Percentiles rank a stretch among this genome's conserved stretches.
Evolutionary conservation across 2,113 vertebrate genomes (phyloP).

Genomic region (Oenanthe melanoleuca): DNA sequence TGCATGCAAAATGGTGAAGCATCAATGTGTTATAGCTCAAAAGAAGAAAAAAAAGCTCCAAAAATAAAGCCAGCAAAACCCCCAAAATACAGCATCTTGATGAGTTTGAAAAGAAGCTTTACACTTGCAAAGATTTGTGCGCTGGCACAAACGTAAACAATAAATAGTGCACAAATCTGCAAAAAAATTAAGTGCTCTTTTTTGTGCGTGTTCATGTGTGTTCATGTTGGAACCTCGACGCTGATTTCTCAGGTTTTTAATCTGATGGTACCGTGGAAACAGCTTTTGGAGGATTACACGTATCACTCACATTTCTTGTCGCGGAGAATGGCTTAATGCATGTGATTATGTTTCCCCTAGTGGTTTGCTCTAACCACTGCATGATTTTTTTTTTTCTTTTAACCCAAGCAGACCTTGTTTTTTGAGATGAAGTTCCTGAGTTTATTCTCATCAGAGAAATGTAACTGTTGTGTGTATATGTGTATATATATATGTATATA

Average conservation of each 20-base stretch:
- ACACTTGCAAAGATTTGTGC: background rate
- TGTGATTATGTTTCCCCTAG: constrained; percentile 62
- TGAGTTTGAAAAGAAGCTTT: background rate
- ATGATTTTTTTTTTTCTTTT: background rate
- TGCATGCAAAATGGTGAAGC: background rate
- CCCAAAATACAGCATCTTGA: background rate
- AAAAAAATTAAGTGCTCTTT: background rate
- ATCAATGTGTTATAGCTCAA: background rate
- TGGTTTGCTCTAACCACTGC: constrained; percentile 31
- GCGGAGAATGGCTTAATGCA: background rate
- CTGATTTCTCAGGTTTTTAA: background rate
- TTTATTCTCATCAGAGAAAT: background rate
- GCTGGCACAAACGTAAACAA: background rate
- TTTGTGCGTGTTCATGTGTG: background rate
- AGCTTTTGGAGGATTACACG: background rate
- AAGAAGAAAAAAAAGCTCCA: accelerated
- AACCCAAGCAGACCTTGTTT: background rate
- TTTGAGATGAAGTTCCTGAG: background rate
- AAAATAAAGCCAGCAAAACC: background rate
- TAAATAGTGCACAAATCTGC: background rate
- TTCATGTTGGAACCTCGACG: background rate
- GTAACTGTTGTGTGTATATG: background rate
- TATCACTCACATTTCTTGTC: background rate
- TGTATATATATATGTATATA: background rate
- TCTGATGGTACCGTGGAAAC: background rate